Base-by-base conservation (phyloP, 2,113 vertebrate genomes). In the Columba livia region DNA sequence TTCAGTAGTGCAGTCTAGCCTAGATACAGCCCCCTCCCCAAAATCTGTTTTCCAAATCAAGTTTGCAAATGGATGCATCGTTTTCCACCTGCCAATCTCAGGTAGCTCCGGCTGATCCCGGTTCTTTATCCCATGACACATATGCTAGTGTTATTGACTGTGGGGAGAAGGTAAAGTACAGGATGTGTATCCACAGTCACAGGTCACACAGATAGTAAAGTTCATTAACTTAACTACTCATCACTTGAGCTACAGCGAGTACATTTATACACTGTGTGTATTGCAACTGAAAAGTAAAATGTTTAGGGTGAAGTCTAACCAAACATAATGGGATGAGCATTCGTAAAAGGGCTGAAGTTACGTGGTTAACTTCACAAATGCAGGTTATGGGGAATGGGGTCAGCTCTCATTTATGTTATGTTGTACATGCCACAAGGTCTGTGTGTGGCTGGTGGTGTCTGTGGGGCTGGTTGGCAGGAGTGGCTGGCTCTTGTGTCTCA, bases 211-310 rank as follows among this genome's bases (percentile, higher is more conserved):
- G 28, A 24, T 73, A 48, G 23, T 65, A 15, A 56, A 34, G 44
- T 38, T 84, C 29, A 60, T 2, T 78, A 47, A n/a, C 15, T 79
- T 89, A 9, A 4, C 18, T 42, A 0, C 10, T 89, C 15, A 8
- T 31, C 40, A 58, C 0, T 3, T 74, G 44, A 9, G 13, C 4
- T 24, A 18, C 21, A 62, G 36, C 21, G 9, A 44, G 7, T 44
- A 23, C 12, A 8, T 47, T 50, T 57, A 21, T 36, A 29, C 9
- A 6, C 44, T 53, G 6, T 32, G 17, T 29, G 21, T 81, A 61
- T 25, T 82, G 60, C n/a, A 82, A 14, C 29, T 73, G 77, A n/a
- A 29, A 67, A 78, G 54, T 57, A 23, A 12, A 53, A 40, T 12
- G 7, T 38, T 80, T 48, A 56, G 15, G 53, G 51, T 54, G 38